Conservation (phyloP, 2,113 vertebrate species). For the Pelodiscus sinensis region DNA sequence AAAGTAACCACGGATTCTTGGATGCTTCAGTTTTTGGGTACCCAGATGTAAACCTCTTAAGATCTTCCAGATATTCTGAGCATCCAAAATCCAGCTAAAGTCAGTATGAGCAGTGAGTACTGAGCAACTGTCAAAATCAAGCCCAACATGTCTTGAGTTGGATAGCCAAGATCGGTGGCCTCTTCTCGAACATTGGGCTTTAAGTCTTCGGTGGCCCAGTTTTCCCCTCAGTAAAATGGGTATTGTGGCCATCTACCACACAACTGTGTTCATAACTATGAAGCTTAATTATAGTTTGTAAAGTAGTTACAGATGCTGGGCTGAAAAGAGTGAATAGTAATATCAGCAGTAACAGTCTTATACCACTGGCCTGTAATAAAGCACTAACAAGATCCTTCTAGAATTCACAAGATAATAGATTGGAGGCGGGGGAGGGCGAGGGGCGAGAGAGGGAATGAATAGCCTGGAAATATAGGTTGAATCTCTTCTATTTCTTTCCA, state of each 20-base stretch:
- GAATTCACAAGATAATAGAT: constrained; percentile 33
- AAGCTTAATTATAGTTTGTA: not conserved
- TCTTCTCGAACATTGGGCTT: not conserved
- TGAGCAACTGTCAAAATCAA: not conserved
- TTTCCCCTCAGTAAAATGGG: not conserved
- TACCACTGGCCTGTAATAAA: not conserved
- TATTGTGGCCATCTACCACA: rapidly evolving
- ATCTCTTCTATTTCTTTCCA: constrained; percentile 7
- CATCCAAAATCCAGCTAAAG: not conserved
- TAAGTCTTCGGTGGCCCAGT: constrained; percentile 14
- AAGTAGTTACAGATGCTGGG: not conserved
- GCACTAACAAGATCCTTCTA: constrained; percentile 6
- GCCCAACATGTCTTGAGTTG: not conserved
- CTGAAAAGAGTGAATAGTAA: not conserved
- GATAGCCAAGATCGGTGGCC: not conserved
- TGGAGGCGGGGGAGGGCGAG: constrained; percentile 27
- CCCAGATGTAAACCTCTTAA: not conserved
- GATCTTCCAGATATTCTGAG: not conserved
- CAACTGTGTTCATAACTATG: not conserved
- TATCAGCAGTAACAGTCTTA: not conserved
- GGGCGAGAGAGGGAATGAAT: not conserved
- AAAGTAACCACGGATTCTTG: not conserved
- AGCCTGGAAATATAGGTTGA: not conserved
- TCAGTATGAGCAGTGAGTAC: not conserved
- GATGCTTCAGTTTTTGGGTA: not conserved